Conservation (phyloP, 1,140 invertebrate genomes). For the Proctacanthus coquilletti region DNA sequence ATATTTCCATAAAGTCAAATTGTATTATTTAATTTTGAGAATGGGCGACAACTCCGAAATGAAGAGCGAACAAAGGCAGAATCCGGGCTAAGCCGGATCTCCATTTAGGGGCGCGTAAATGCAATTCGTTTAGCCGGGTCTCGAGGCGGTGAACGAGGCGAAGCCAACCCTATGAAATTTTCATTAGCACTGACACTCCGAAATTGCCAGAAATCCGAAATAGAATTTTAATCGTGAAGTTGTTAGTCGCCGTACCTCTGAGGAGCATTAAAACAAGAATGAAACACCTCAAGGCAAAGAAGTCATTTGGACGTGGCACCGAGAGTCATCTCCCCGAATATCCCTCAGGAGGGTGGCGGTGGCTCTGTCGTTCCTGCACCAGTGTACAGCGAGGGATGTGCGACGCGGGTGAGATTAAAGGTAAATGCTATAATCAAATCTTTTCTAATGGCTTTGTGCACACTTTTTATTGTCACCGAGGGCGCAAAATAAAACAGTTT, state of each 20-base stretch:
- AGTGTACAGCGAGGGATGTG: not conserved
- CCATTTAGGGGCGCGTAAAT: too few species aligned
- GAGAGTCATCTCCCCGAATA: too few species aligned
- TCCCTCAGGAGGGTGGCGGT: too few species aligned
- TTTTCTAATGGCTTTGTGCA: slow-evolving; percentile 1
- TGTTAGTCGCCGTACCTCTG: not conserved
- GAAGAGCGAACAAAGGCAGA: too few species aligned
- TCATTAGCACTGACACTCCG: not conserved
- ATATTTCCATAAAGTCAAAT: too few species aligned
- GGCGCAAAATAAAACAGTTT: not conserved
- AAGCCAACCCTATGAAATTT: not conserved
- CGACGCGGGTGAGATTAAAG: not conserved
- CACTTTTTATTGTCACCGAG: slow-evolving; percentile 1
- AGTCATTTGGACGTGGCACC: not conserved
- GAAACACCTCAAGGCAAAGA: not conserved
- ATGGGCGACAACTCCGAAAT: too few species aligned
- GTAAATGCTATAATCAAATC: slow-evolving; percentile 1
- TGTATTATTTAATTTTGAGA: too few species aligned
- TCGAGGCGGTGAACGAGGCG: too few species aligned
- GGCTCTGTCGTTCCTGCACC: too few species aligned
- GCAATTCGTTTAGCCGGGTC: too few species aligned
- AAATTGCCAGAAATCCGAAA: not conserved
- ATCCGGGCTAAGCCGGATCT: too few species aligned
- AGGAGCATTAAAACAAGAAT: not conserved
- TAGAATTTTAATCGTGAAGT: not conserved